phyloP scores from a whole-genome alignment of 2,113 vertebrate species.

The Dicerorhinus sumatrensis region DNA sequence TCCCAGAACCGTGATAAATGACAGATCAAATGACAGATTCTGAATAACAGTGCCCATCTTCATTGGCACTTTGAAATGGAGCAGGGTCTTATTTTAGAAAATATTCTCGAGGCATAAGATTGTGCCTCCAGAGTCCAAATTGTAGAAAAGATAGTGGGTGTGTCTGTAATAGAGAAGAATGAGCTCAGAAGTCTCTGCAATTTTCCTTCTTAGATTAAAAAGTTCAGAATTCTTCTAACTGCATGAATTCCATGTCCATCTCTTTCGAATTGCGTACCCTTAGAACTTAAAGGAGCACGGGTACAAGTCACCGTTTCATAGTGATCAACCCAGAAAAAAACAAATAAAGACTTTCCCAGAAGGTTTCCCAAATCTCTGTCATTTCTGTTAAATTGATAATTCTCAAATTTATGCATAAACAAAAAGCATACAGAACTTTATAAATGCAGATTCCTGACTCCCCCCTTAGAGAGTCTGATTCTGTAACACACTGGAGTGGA shows the following conservation, averaged over 20 bases:
- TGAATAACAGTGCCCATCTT: not conserved
- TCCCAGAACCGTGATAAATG: not conserved
- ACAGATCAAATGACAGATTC: not conserved
- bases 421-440: not conserved
- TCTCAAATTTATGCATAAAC: not conserved
- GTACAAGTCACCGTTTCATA: not conserved
- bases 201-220: not conserved
- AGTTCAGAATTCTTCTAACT: not conserved
- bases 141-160: not conserved
- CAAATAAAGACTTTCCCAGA: not conserved
- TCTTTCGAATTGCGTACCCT: not conserved
- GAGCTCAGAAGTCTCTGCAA: not conserved
- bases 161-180: not conserved
- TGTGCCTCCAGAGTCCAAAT: not conserved
- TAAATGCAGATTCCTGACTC: not conserved
- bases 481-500: not conserved
- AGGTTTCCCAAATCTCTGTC: not conserved
- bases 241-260: not conserved
- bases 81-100: not conserved
- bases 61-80: not conserved
- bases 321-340: not conserved
- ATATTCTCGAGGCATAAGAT: not conserved
- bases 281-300: not conserved
- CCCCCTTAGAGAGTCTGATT: not conserved
- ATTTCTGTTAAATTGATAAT: constrained; percentile 31